Evolutionary conservation across 1,140 invertebrate species (phyloP).

Genomic region (Grapholita molesta): DNA sequence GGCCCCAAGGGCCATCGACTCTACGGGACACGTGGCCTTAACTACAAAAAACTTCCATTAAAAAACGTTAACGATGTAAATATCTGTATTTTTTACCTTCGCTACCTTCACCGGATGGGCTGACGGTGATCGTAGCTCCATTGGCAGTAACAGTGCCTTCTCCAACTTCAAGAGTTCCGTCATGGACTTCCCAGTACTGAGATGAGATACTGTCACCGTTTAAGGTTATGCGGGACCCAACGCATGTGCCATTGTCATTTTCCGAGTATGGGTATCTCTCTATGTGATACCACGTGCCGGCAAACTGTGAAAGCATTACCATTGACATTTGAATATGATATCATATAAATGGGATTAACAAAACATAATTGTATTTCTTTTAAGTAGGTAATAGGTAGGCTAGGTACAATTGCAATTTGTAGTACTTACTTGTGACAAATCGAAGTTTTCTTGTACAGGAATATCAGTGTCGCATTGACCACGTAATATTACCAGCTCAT

Average conservation of each 20-base stretch:
- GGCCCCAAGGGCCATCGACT: too few relatives aligned
- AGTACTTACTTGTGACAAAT: conserved; percentile 35
- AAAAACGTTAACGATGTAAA: too few relatives aligned
- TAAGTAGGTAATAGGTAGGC: too few relatives aligned
- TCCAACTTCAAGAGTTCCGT: background rate
- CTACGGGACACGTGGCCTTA: too few relatives aligned
- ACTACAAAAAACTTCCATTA: too few relatives aligned
- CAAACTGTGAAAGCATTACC: background rate
- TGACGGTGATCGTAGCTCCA: background rate
- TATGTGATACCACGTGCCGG: conserved; percentile 7
- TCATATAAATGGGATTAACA: background rate
- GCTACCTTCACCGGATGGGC: background rate
- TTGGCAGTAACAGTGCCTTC: background rate
- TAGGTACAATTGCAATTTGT: background rate
- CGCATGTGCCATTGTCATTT: background rate
- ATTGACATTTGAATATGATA: background rate
- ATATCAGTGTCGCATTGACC: conserved; percentile 56
- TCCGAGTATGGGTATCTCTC: background rate
- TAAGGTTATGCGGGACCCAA: background rate
- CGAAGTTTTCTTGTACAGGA: conserved; percentile 41
- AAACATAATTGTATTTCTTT: too few relatives aligned
- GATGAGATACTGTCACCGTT: background rate
- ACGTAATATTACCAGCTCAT: conserved; percentile 44
- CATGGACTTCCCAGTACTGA: background rate
- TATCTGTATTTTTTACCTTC: conserved; percentile 1